These are phyloP conservation scores for Luperina nickerlii DNA, from an alignment of 2,888 invertebrate species.

Conservation along the genomic window DNA sequence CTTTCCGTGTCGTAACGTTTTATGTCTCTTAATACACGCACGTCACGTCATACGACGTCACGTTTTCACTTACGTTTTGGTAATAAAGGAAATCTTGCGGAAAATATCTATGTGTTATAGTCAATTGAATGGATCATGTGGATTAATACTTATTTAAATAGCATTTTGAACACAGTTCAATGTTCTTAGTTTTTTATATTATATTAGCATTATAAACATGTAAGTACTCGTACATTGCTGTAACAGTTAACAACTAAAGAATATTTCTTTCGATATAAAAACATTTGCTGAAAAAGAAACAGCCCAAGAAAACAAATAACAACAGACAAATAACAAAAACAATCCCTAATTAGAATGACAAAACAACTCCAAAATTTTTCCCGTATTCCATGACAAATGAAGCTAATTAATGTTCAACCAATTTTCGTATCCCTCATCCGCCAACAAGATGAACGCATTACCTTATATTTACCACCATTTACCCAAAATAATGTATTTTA, in stretches of 20 bases:
- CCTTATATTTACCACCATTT: conserved; percentile 59
- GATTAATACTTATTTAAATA: conserved; percentile 15
- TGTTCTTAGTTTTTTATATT: background rate
- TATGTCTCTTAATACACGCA: conserved; percentile 37
- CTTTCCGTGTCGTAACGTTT: conserved; percentile 29
- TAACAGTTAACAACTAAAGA: no score
- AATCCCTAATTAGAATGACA: conserved; percentile 12
- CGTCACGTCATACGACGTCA: conserved; percentile 36
- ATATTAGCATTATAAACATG: background rate
- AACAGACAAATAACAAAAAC: background rate
- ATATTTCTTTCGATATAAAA: background rate
- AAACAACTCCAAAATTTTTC: conserved; percentile 13
- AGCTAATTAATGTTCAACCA: conserved; percentile 35
- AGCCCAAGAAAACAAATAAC: background rate
- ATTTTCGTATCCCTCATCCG: conserved; percentile 38
- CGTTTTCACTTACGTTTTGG: conserved; percentile 35
- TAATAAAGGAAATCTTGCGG: conserved; percentile 18
- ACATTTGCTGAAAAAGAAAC: background rate
- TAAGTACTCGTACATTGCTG: no score
- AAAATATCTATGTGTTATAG: conserved; percentile 23
- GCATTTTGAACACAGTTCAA: background rate
- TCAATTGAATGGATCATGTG: conserved; percentile 11
- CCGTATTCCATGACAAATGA: conserved; percentile 28
- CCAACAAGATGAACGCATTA: conserved; percentile 41
- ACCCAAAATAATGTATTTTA: conserved; percentile 64